phyloP scores from a whole-genome alignment of 2,113 vertebrate genomes.

The Sitta europaea region DNA sequence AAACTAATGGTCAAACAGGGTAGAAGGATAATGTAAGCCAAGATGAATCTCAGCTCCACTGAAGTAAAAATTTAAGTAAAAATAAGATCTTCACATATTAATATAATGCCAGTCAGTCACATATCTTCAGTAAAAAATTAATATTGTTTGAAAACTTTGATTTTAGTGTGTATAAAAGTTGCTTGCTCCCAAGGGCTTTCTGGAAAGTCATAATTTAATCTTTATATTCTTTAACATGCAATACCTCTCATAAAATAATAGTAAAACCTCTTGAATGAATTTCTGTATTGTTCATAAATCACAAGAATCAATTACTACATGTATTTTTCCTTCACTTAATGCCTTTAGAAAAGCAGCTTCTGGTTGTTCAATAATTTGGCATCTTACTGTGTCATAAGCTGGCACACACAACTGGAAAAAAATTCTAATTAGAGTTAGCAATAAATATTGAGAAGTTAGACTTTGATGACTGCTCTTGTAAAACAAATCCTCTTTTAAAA shows the following conservation, averaged over 20 bases:
- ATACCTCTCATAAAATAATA: not conserved
- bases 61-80: not conserved
- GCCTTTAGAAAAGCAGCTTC: constrained; percentile 6
- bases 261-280: not conserved
- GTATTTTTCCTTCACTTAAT: not conserved
- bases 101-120: not conserved
- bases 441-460: constrained; percentile 11
- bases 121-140: not conserved
- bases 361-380: not conserved
- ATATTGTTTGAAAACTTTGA: not conserved
- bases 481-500: not conserved
- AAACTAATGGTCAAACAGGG: not conserved
- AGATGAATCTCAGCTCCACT: not conserved
- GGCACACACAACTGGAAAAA: not conserved
- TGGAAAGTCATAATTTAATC: not conserved
- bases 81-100: not conserved
- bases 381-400: not conserved
- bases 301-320: constrained; percentile 5
- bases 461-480: not conserved
- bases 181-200: not conserved
- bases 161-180: not conserved
- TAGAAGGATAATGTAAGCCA: not conserved
- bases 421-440: not conserved
- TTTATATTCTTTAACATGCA: not conserved
- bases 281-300: constrained; percentile 7